These are phyloP conservation scores for Melanitta fusca DNA, from an alignment of 2,797 vertebrate genomes.

Conservation along the genomic window DNA sequence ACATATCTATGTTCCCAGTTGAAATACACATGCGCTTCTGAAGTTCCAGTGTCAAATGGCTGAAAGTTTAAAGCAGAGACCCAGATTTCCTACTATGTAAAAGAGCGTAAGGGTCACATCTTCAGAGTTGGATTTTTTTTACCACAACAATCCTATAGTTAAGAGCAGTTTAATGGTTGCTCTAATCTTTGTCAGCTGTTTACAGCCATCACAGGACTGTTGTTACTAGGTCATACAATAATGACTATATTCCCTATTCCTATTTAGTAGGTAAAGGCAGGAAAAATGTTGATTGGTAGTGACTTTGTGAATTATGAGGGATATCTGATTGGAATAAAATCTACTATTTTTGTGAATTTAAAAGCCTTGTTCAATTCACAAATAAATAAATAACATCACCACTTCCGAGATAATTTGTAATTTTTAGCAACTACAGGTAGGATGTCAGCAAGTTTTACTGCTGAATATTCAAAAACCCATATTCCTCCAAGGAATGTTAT, in stretches of 20 bases:
- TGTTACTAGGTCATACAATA: not conserved
- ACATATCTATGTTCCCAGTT: not conserved
- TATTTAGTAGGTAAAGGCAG: not conserved
- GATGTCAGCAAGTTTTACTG: not conserved
- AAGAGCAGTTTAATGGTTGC: not conserved
- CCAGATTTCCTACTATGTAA: not conserved
- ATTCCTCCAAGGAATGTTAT: not conserved
- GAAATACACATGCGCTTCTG: not conserved
- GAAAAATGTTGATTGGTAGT: not conserved
- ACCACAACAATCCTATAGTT: not conserved
- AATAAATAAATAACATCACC: not conserved
- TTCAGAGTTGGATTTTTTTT: not conserved
- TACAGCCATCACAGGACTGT: not conserved
- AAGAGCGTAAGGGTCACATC: not conserved
- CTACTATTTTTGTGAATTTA: not conserved
- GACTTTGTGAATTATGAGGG: not conserved
- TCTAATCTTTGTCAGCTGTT: not conserved
- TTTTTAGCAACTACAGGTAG: not conserved
- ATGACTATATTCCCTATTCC: not conserved
- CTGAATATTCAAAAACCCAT: not conserved
- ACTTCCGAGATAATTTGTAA: not conserved
- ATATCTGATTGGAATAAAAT: not conserved
- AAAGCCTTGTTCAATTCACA: not conserved
- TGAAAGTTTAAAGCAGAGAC: not conserved
- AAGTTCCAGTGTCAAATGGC: not conserved